These are phyloP conservation scores for Ectemnius continuus DNA, from an alignment of 2,888 invertebrate genomes.

Conservation along the genomic window DNA sequence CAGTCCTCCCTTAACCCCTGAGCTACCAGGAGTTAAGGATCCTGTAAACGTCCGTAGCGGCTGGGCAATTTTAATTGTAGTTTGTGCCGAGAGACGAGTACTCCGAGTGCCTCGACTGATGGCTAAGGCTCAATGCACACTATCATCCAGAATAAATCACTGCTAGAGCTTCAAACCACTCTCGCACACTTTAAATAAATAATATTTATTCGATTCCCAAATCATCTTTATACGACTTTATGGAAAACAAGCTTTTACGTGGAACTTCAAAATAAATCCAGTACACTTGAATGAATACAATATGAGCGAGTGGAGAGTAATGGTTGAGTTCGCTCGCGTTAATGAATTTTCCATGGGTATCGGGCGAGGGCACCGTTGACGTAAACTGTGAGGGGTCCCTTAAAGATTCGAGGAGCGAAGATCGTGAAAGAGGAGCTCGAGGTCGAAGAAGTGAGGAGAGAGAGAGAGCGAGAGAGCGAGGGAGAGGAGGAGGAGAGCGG, in stretches of 20 bases:
- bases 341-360: too few species aligned
- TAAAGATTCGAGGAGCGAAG: constrained; percentile 23
- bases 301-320: too few species aligned
- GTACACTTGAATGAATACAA: too few species aligned
- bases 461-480: constrained; percentile 17
- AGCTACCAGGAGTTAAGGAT: constrained; percentile 64
- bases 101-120: neutral
- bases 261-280: too few species aligned
- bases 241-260: too few species aligned
- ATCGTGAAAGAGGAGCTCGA: constrained; percentile 29
- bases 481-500: constrained; percentile 50
- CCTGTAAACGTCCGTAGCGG: constrained; percentile 59
- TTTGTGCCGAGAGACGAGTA: neutral
- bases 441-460: neutral
- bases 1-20: constrained; percentile 59
- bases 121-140: neutral
- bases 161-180: too few species aligned
- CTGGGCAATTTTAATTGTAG: constrained; percentile 59
- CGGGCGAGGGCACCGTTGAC: too few species aligned
- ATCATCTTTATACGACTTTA: too few species aligned
- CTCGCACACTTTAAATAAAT: too few species aligned
- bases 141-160: too few species aligned
- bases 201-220: too few species aligned
- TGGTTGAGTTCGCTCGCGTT: too few species aligned
- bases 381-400: neutral